Evolutionary conservation across 2,113 vertebrate genomes (phyloP), one percentile per base, ranked within the genome.

Genomic region (Spea bombifrons): DNA sequence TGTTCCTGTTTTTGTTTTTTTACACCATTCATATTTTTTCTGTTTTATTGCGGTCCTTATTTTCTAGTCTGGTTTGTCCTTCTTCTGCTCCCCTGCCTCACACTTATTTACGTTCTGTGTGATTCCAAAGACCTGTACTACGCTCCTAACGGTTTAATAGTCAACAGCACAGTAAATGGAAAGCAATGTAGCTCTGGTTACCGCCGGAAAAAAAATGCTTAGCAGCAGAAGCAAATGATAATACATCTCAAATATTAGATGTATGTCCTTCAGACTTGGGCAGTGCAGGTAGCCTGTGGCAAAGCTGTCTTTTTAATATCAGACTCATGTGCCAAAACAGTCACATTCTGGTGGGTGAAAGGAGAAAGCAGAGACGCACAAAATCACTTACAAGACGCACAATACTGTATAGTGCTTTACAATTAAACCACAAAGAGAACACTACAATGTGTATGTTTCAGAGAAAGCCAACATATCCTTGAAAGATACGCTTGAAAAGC

Each of bases 121-220:
- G 69, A 78, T 71, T 50, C 52, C 49, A 13, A 55, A 79, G 70
- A 79, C 70, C 77, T 5, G 7, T 73, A 49, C 50, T 45, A 44
- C 7, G 17, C 70, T 66, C 59, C 70, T 73, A 79, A 72, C 77
- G 55, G 77, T 73, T 79, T 73, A 79, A 79, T 79, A 79, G 77
- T 66, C 77, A 73, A 48, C 77, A 79, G 61, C 68, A 30, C 53
- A 61, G 66, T 46, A 50, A 79, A 15, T 79, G 61, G 16, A 15
- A 79, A 73, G 61, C 70, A 13, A 73, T 66, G 63, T 10, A 12
- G 68, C 70, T 66, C 17, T 67, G 7, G 49, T 59, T 63, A 71
- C 66, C 63, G 46, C 66, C 59, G 63, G 63, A 71, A 72, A 78
- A n/a, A 30, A 71, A 78, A 71, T 65, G 67, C 76, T 65, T 65